phyloP scores from a whole-genome alignment of 1,140 invertebrate species.

The Samia ricini region DNA sequence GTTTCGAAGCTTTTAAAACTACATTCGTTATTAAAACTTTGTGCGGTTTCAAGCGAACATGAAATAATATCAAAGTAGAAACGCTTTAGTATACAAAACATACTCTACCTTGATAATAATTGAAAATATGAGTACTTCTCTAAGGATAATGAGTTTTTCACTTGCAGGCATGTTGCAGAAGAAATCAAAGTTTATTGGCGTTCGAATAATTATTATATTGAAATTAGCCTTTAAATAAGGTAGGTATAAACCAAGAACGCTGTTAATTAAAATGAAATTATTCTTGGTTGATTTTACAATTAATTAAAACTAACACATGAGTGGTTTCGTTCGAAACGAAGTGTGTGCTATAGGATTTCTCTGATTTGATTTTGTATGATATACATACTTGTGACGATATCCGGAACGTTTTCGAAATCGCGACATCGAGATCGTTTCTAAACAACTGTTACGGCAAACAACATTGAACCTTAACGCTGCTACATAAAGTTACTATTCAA shows the following conservation, averaged over 20 bases:
- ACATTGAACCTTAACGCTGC: too few species aligned
- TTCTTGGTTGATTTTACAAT: conserved; percentile 10
- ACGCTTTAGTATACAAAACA: not conserved
- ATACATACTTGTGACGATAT: too few species aligned
- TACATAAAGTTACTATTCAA: too few species aligned
- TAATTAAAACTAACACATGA: conserved; percentile 23
- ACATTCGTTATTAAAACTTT: conserved; percentile 10
- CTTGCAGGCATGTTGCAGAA: not conserved
- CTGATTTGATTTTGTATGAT: too few species aligned
- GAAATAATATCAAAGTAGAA: not conserved
- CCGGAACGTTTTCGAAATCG: too few species aligned
- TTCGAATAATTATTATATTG: conserved; percentile 17
- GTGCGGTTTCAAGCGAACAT: not conserved
- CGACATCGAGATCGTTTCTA: too few species aligned
- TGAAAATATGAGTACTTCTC: conserved; percentile 9
- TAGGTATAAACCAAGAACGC: conserved; percentile 7
- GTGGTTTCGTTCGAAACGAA: too few species aligned
- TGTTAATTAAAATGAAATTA: conserved; percentile 22
- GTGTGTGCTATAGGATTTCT: too few species aligned
- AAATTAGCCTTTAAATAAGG: conserved; percentile 14
- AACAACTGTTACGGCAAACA: too few species aligned
- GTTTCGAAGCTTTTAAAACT: conserved; percentile 2
- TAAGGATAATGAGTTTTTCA: conserved; percentile 9
- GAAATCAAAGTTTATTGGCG: conserved; percentile 4
- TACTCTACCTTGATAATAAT: conserved; percentile 9